A percentile compares a stretch with the other conserved stretches of the same genome.
phyloP scores from a whole-genome alignment of 2,888 invertebrate species.

The Chymomyza procnemis region DNA sequence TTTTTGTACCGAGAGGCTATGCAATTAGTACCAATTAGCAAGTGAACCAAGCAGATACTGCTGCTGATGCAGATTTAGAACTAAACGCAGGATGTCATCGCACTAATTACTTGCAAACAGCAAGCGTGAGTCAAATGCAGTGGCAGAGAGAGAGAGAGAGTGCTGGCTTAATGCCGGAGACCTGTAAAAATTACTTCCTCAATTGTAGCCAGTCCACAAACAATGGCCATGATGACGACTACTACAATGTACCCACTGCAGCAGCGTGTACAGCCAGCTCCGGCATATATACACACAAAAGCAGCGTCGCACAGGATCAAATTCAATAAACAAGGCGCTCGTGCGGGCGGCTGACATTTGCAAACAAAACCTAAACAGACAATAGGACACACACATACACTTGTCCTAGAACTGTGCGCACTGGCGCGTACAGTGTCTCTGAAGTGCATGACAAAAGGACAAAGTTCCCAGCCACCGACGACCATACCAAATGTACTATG shows the following conservation, averaged over 20 bases:
- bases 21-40: constrained; percentile 71
- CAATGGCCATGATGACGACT: background rate
- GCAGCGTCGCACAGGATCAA: constrained; percentile 38
- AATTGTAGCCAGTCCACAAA: constrained; percentile 39
- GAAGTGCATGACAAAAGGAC: background rate
- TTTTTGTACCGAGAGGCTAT: constrained; percentile 29
- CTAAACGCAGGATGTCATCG: constrained; percentile 56
- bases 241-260: background rate
- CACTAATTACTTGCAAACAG: constrained; percentile 51
- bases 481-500: background rate
- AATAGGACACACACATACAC: background rate
- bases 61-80: constrained; percentile 59
- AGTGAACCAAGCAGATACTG: constrained; percentile 40
- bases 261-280: constrained; percentile 11
- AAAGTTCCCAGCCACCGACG: too few relatives aligned
- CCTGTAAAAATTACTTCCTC: constrained; percentile 71
- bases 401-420: background rate
- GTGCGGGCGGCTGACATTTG: constrained; percentile 40
- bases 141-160: constrained; percentile 24
- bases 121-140: constrained; percentile 17
- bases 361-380: background rate
- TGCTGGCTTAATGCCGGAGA: constrained; percentile 64
- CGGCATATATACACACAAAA: constrained; percentile 36
- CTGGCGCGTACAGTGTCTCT: background rate
- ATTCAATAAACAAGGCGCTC: constrained; percentile 68